Conservation (phyloP, 2,888 invertebrate species). For the Drepanosiphum platanoidis region DNA sequence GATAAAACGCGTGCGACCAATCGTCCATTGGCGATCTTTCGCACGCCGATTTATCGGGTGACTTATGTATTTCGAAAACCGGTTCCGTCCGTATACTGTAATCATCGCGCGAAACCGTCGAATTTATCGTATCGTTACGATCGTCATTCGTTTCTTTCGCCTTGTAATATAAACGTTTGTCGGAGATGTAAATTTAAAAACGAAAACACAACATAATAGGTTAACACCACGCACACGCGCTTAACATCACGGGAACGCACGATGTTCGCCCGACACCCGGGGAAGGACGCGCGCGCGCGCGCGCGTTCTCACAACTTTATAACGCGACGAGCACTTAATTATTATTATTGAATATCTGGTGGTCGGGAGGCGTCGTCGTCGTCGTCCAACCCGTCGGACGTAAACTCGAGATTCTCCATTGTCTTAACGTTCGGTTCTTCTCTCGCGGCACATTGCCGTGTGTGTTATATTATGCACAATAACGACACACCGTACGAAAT, state of each 20-base stretch:
- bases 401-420: conserved; percentile 23
- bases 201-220: background rate
- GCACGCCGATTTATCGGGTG: conserved; percentile 1
- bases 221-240: no score
- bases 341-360: conserved; percentile 5
- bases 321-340: background rate
- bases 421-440: background rate
- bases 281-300: background rate
- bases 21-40: background rate
- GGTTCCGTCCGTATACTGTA: background rate
- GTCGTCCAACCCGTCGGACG: no score
- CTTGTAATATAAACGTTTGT: background rate
- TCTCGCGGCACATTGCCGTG: background rate
- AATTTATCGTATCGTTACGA: conserved; percentile 26
- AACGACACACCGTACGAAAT: background rate
- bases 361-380: conserved; percentile 13
- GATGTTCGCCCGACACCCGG: background rate
- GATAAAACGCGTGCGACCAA: no score
- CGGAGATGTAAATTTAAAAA: background rate
- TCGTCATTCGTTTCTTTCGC: background rate
- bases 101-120: background rate
- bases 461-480: background rate
- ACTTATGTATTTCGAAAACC: background rate
- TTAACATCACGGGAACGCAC: no score
- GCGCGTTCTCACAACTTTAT: background rate